phyloP scores from a whole-genome alignment of 2,797 vertebrate genomes.

The Pygocentrus nattereri region DNA sequence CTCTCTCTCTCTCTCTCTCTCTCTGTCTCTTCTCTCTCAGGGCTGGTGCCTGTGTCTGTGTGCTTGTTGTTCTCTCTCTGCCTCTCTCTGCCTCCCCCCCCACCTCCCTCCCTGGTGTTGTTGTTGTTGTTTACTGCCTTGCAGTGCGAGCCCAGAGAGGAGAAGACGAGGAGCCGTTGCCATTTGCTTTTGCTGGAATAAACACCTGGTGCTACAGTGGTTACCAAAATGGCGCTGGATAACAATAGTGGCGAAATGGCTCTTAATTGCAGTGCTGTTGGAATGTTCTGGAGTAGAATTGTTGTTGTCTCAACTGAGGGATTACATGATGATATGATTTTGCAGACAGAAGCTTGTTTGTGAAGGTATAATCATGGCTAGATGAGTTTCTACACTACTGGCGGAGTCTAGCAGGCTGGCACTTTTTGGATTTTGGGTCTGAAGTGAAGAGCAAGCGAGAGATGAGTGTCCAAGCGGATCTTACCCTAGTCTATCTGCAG shows the following conservation, averaged over 20 bases:
- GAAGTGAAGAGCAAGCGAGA: constrained; percentile 36
- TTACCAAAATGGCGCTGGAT: constrained; percentile 71
- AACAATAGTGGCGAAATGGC: constrained; percentile 46
- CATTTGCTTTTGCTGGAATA: constrained; percentile 70
- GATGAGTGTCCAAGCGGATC: constrained; percentile 54
- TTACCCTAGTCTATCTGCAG: constrained; percentile 57
- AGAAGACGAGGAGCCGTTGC: constrained; percentile 56
- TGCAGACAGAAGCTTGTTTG: constrained; percentile 57
- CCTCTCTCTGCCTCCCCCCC: constrained; percentile 39
- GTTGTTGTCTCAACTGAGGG: constrained; percentile 51
- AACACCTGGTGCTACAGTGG: constrained; percentile 74
- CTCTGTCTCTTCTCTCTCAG: constrained; percentile 21
- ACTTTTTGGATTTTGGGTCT: constrained; percentile 43
- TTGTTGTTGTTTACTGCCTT: constrained; percentile 65
- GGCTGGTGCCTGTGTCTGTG: constrained; percentile 52
- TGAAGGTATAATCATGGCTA: constrained; percentile 50
- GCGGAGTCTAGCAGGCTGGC: constrained; percentile 7
- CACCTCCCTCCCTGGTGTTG: constrained; percentile 46
- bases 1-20: constrained; percentile 12
- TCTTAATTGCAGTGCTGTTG: constrained; percentile 55
- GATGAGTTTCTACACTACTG: constrained; percentile 44
- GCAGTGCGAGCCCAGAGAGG: constrained; percentile 51
- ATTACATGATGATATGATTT: constrained; percentile 57
- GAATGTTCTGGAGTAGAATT: constrained; percentile 36
- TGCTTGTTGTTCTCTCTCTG: constrained; percentile 47